These are phyloP conservation scores for Cyanoderma ruficeps DNA, from an alignment of 2,113 vertebrate species.

Conservation along the genomic window DNA sequence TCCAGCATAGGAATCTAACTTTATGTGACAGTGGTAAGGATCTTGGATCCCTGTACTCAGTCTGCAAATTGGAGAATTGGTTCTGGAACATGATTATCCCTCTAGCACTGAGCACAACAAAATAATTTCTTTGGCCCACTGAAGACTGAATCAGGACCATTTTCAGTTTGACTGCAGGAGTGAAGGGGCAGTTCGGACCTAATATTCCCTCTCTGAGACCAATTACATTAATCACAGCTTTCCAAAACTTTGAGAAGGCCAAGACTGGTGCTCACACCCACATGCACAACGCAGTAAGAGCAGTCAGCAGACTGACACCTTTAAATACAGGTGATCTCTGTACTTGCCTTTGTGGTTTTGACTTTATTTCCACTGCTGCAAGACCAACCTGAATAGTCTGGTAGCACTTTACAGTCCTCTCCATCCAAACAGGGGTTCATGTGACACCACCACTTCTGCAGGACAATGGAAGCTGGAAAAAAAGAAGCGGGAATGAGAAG, in stretches of 20 bases:
- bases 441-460: constrained; percentile 98
- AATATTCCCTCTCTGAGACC: not conserved
- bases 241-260: not conserved
- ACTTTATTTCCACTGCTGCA: constrained; percentile 99
- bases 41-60: not conserved
- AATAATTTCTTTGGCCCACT: not conserved
- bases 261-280: not conserved
- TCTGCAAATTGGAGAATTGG: not conserved
- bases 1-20: not conserved
- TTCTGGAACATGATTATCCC: not conserved
- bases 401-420: constrained; percentile 95
- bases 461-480: constrained; percentile 88
- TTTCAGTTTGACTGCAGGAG: not conserved
- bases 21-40: not conserved
- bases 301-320: not conserved
- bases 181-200: not conserved
- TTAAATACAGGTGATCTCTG: not conserved
- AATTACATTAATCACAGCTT: not conserved
- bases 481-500: constrained; percentile 14
- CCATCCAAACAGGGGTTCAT: constrained; percentile 96
- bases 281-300: not conserved
- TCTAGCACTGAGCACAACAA: not conserved
- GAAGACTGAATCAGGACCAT: not conserved
- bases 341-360: constrained; percentile 97
- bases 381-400: constrained; percentile 96